These are phyloP conservation scores for Peribatodes rhomboidaria DNA, from an alignment of 2,888 invertebrate species.

Conservation along the genomic window DNA sequence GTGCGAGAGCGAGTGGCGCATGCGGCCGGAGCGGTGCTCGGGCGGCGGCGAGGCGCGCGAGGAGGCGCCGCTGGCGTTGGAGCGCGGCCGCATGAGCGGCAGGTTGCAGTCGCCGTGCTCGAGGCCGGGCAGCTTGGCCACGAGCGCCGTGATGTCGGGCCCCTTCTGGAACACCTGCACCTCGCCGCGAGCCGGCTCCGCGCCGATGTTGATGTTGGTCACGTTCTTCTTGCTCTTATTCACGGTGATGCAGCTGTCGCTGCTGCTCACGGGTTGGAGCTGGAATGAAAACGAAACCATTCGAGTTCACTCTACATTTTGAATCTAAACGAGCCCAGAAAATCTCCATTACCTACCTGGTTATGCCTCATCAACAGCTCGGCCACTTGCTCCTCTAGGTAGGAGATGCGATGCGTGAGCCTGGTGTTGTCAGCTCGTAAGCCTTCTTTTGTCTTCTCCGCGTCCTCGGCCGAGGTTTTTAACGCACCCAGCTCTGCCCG, in stretches of 20 bases:
- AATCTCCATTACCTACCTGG: slow-evolving; percentile 62
- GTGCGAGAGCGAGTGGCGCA: slow-evolving; percentile 80
- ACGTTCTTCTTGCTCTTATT: slow-evolving; percentile 88
- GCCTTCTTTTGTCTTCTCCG: slow-evolving; percentile 88
- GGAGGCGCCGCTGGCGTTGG: slow-evolving; percentile 86
- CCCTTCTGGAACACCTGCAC: slow-evolving; percentile 92
- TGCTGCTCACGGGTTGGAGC: slow-evolving; percentile 74
- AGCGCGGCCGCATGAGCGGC: slow-evolving; percentile 83
- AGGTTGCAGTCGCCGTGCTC: slow-evolving; percentile 76
- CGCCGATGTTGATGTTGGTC: slow-evolving; percentile 90
- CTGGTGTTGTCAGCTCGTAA: slow-evolving; percentile 93
- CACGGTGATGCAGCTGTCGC: slow-evolving; percentile 82
- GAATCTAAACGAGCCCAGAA: background rate
- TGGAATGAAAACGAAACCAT: slow-evolving; percentile 50
- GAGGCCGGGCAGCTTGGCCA: slow-evolving; percentile 88
- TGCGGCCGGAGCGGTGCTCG: slow-evolving; percentile 73
- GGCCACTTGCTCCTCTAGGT: slow-evolving; percentile 94
- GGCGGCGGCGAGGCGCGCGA: slow-evolving; percentile 70
- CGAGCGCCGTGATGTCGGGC: slow-evolving; percentile 91
- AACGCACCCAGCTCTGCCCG: slow-evolving; percentile 87
- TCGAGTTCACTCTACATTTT: background rate
- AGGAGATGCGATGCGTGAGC: slow-evolving; percentile 94
- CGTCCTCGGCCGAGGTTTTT: slow-evolving; percentile 87
- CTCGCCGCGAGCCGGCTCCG: slow-evolving; percentile 85
- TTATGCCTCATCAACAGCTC: slow-evolving; percentile 84